Conservation (phyloP, 2,888 invertebrate genomes). For the Pandemis heparana region DNA sequence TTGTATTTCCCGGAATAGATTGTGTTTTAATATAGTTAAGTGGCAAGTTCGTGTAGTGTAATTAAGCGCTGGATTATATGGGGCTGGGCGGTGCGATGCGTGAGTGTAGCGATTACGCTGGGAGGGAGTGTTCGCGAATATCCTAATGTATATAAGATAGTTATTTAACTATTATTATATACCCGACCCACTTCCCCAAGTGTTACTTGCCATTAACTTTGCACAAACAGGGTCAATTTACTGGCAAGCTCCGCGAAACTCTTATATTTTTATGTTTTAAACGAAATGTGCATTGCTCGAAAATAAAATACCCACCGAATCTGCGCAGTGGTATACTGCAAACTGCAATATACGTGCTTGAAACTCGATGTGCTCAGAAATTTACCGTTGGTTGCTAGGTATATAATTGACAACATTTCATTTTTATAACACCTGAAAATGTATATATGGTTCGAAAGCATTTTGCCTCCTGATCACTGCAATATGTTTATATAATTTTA, state of each 20-base stretch:
- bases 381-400: background rate
- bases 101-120: slow-evolving; percentile 58
- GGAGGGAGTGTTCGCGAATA: slow-evolving; percentile 62
- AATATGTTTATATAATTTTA: no score
- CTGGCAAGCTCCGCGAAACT: background rate
- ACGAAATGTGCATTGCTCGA: background rate
- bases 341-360: background rate
- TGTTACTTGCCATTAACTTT: background rate
- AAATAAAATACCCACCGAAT: background rate
- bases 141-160: slow-evolving; percentile 45
- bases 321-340: background rate
- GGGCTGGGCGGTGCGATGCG: slow-evolving; percentile 48
- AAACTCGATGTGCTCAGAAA: background rate
- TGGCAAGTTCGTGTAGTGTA: slow-evolving; percentile 61
- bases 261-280: background rate
- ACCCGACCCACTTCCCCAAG: slow-evolving; percentile 8
- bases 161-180: slow-evolving; percentile 23
- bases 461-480: no score
- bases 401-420: no score
- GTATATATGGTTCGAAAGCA: no score
- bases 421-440: no score
- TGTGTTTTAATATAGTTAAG: slow-evolving; percentile 70
- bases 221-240: background rate
- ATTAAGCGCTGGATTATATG: slow-evolving; percentile 58
- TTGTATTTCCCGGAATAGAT: slow-evolving; percentile 68